Base-by-base conservation (phyloP, 23 tunicate genomes). In the Phallusia fumigata region DNA sequence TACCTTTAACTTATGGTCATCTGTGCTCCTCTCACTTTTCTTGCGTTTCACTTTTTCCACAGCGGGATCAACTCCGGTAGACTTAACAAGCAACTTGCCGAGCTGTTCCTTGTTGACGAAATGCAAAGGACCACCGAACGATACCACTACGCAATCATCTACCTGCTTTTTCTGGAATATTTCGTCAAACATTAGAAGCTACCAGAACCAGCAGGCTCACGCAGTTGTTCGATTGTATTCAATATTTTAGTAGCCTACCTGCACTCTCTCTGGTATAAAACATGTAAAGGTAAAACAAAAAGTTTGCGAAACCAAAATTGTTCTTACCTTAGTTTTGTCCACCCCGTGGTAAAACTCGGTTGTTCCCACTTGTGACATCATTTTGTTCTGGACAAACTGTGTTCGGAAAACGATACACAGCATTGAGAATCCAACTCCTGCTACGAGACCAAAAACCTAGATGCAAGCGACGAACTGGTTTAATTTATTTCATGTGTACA, bases 111-210 rank as follows among this genome's bases (percentile, higher is more conserved):
- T 88, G 81, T 83, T 88, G 0, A 83, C 84, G 76, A 77, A 88
- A 88, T 88, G 93, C 52, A 88, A 30, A 26, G 93, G 87, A 12
- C 93, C 93, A 19, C 65, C 75, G 74, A 88, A 88, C 26, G 93
- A 82, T 24, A 77, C 65, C 24, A 88, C 82, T 8, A 77, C 80
- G 21, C 47, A 35, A 11, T 32, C 74, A 24, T 5, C 5, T 40
- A 10, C 10, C 47, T 40, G 47, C 47, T 40, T 40, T 58, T 58
- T 58, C 69, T 58, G n/a, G n/a, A 21, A 58, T 6, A 58, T 58
- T 58, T 58, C 2, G 26, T 16, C 69, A 11, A 21, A 58, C 28
- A 21, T 51, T 51, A 18, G 18, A 51, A 51, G 58, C 18, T n/a
- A n/a, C n/a, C n/a, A n/a, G n/a, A n/a, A n/a, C n/a, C n/a, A n/a